Percentiles rank a stretch among this genome's conserved stretches.
phyloP scores from a whole-genome alignment of 2,113 vertebrate species.

The Dasyurus viverrinus region DNA sequence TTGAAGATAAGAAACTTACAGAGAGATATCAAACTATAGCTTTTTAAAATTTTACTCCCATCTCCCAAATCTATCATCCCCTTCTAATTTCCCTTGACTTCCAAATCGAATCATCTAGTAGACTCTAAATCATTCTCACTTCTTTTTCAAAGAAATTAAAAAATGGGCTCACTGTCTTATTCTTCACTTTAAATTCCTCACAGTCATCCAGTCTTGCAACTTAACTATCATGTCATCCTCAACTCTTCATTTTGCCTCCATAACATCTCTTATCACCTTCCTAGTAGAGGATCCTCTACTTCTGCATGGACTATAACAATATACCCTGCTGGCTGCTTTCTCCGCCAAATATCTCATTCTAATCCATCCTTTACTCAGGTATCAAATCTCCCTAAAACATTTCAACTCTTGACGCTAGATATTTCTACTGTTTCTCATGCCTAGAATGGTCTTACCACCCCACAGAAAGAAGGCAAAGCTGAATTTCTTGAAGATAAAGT shows the following conservation, averaged over 20 bases:
- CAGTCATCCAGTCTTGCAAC: not conserved
- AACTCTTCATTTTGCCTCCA: not conserved
- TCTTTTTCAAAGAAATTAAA: not conserved
- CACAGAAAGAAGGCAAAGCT: not conserved
- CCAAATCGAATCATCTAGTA: not conserved
- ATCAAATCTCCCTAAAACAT: not conserved
- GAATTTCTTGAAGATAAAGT: not conserved
- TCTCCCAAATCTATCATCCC: not conserved
- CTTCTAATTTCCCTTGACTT: not conserved
- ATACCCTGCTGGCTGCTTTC: not conserved
- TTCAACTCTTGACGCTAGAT: not conserved
- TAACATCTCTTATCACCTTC: not conserved
- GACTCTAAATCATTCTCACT: not conserved
- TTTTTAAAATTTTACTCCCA: not conserved
- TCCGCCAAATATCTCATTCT: not conserved
- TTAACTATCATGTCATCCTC: not conserved
- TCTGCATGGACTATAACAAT: not conserved
- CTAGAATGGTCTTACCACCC: not conserved
- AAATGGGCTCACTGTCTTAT: not conserved
- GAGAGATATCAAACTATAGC: not conserved
- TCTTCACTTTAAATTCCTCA: not conserved
- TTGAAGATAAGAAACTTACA: not conserved
- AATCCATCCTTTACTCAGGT: not conserved
- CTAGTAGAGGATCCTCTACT: not conserved
- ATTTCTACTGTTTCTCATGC: not conserved